phyloP scores from a whole-genome alignment of 2,888 invertebrate genomes.

The Chrysina gloriosa region DNA sequence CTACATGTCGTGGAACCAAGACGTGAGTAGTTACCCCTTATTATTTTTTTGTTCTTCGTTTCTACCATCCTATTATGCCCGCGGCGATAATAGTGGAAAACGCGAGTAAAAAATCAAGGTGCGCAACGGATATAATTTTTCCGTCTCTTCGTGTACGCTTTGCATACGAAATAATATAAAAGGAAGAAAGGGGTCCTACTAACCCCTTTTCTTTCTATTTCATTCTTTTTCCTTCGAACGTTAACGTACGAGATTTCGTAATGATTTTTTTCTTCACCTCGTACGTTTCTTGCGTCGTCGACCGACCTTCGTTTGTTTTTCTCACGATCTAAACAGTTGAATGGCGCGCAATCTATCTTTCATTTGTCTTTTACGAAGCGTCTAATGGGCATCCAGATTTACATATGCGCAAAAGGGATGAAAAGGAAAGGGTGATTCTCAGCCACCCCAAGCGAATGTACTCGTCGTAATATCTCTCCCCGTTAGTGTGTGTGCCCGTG shows the following conservation, averaged over 20 bases:
- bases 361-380: slow-evolving; percentile 50
- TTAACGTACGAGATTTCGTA: not conserved
- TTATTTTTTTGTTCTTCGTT: not conserved
- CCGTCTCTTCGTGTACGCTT: not conserved
- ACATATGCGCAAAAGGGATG: slow-evolving; percentile 46
- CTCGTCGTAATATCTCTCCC: not conserved
- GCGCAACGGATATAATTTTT: not conserved
- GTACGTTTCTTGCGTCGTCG: not conserved
- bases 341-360: slow-evolving; percentile 51
- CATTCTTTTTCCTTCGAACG: not conserved
- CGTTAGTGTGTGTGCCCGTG: slow-evolving; percentile 16
- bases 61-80: not conserved
- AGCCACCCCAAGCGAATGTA: slow-evolving; percentile 2
- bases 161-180: not conserved
- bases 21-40: slow-evolving; percentile 69
- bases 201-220: not conserved
- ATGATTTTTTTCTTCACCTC: not conserved
- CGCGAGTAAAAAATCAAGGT: not conserved
- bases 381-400: slow-evolving; percentile 53
- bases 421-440: slow-evolving; percentile 2
- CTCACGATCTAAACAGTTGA: slow-evolving; percentile 49
- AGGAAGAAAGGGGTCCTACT: not conserved
- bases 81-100: not conserved
- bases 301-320: slow-evolving; percentile 43
- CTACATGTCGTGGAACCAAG: slow-evolving; percentile 73